phyloP scores from a whole-genome alignment of 1,140 invertebrate genomes.

The Trichonephila clavata region DNA sequence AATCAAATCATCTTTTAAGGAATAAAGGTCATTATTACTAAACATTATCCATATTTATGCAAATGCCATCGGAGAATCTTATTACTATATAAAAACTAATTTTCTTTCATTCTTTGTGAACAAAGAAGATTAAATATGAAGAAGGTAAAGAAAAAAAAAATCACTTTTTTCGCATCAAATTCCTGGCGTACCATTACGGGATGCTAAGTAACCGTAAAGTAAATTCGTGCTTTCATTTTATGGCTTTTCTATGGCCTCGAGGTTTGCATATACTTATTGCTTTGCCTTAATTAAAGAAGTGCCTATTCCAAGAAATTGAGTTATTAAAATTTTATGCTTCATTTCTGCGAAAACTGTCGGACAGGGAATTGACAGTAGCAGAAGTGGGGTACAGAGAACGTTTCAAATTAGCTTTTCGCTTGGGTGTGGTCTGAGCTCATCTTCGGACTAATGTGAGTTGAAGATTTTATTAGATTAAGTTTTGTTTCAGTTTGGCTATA shows the following conservation, averaged over 20 bases:
- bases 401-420: neutral
- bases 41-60: slow-evolving; percentile 69
- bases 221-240: slow-evolving; percentile 38
- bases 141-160: slow-evolving; percentile 34
- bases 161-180: slow-evolving; percentile 19
- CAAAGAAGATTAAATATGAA: slow-evolving; percentile 67
- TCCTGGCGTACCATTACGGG: neutral
- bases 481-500: slow-evolving; percentile 18
- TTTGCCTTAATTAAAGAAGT: slow-evolving; percentile 54
- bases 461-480: slow-evolving; percentile 29
- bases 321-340: slow-evolving; percentile 65
- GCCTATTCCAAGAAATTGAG: slow-evolving; percentile 64
- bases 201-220: slow-evolving; percentile 35
- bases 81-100: slow-evolving; percentile 63
- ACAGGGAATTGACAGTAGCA: slow-evolving; percentile 52
- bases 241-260: slow-evolving; percentile 22
- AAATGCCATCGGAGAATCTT: slow-evolving; percentile 39
- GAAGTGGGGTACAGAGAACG: neutral
- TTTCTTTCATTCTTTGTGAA: slow-evolving; percentile 24
- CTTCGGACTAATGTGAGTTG: slow-evolving; percentile 13
- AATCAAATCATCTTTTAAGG: slow-evolving; percentile 49
- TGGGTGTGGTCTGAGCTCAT: slow-evolving; percentile 17
- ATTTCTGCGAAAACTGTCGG: slow-evolving; percentile 27
- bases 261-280: slow-evolving; percentile 18
- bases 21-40: slow-evolving; percentile 31